Conservation (phyloP, 2,113 vertebrate species). For the Haemorhous mexicanus region DNA sequence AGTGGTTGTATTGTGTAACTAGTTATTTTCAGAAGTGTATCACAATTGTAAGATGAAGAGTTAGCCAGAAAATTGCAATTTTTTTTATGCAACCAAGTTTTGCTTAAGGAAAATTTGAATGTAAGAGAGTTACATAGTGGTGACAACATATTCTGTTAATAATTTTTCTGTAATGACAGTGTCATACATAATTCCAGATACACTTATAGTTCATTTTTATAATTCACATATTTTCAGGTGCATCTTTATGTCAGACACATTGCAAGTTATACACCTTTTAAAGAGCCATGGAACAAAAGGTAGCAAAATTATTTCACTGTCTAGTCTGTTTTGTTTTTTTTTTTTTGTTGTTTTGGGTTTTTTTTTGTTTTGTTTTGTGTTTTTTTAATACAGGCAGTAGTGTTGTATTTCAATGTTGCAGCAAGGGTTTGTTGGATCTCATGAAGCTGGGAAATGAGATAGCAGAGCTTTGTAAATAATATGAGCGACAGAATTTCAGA, state of each 20-base stretch:
- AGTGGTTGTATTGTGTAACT: not conserved
- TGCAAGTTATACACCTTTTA: not conserved
- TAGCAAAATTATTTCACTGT: not conserved
- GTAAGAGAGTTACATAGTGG: not conserved
- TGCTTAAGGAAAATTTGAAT: not conserved
- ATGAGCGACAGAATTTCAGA: not conserved
- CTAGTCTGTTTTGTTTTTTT: not conserved
- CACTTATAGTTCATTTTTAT: not conserved
- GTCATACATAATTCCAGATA: not conserved
- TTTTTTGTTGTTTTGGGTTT: too few species aligned
- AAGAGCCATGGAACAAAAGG: not conserved
- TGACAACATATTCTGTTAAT: not conserved
- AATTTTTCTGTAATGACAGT: not conserved
- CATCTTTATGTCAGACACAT: not conserved
- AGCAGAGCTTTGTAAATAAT: not conserved
- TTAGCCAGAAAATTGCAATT: not conserved
- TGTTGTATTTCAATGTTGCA: not conserved
- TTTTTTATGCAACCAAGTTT: not conserved
- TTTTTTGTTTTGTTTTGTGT: not conserved
- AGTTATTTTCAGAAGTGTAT: not conserved
- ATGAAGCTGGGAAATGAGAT: not conserved
- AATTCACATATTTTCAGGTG: not conserved
- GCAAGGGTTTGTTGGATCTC: not conserved
- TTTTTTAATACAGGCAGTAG: not conserved
- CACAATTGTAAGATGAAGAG: not conserved